phyloP scores from a whole-genome alignment of 1,140 invertebrate species.

The Coenobita brevimanus region DNA sequence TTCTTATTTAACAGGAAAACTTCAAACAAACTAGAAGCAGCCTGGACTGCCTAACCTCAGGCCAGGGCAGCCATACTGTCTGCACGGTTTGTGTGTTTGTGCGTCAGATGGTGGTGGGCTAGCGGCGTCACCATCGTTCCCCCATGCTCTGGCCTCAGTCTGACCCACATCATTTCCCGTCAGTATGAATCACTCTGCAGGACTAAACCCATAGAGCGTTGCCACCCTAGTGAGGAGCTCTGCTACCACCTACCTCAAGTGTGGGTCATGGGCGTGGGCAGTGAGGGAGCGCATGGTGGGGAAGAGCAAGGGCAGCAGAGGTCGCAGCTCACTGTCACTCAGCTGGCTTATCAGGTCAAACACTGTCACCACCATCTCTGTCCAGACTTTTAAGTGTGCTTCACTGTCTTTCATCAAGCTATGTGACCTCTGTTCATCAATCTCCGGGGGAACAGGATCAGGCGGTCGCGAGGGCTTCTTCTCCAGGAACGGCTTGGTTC shows the following conservation, averaged over 20 bases:
- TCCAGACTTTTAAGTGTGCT: constrained; percentile 79
- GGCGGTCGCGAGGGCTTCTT: constrained; percentile 44
- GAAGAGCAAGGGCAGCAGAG: constrained; percentile 80
- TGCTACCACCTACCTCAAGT: constrained; percentile 78
- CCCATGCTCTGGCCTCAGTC: too few relatives aligned
- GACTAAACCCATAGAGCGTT: constrained; percentile 77
- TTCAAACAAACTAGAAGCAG: too few relatives aligned
- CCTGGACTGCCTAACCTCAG: too few relatives aligned
- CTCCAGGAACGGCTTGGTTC: constrained; percentile 71
- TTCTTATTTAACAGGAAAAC: too few relatives aligned
- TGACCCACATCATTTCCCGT: too few relatives aligned
- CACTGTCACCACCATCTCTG: constrained; percentile 78
- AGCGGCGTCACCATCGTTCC: too few relatives aligned
- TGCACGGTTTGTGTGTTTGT: too few relatives aligned
- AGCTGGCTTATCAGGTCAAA: constrained; percentile 78
- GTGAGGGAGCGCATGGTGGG: constrained; percentile 79
- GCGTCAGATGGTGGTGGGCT: too few relatives aligned
- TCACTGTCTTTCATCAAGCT: constrained; percentile 87
- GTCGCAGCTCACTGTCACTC: constrained; percentile 77
- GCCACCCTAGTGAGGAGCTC: constrained; percentile 79
- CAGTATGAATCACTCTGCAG: constrained; percentile 72
- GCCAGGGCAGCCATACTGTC: too few relatives aligned
- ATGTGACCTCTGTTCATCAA: constrained; percentile 82
- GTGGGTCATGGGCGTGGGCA: constrained; percentile 78
- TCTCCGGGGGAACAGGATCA: constrained; percentile 78